A percentile compares a stretch with the other conserved stretches of the same genome.
These are phyloP conservation scores for Scaptomyza polygonia DNA, from an alignment of 2,888 invertebrate species.

Conservation along the genomic window DNA sequence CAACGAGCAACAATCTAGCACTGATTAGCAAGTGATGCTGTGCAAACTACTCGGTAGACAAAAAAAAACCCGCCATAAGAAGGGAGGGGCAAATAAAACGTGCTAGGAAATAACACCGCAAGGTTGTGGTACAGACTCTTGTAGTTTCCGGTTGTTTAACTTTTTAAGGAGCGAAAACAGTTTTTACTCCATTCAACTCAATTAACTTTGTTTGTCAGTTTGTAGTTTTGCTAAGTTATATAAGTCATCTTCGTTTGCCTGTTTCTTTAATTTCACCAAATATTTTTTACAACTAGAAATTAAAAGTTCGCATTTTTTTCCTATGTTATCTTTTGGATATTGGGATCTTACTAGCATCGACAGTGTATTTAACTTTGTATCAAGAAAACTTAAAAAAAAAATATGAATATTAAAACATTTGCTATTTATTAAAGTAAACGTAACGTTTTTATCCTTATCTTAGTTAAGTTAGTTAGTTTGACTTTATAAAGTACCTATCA, in stretches of 20 bases:
- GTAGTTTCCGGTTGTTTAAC: neutral
- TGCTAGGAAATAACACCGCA: neutral
- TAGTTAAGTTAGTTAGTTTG: no score
- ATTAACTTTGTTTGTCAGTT: neutral
- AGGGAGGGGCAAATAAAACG: constrained; percentile 2
- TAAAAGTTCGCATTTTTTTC: neutral
- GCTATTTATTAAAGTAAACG: no score
- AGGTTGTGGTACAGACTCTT: constrained; percentile 12
- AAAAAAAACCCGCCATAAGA: neutral
- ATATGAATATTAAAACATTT: no score
- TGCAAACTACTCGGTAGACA: neutral
- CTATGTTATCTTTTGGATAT: no score
- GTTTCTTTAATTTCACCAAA: no score
- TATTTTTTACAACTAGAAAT: no score
- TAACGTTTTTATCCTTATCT: no score
- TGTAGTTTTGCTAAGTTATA: neutral
- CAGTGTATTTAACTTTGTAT: no score
- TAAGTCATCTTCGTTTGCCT: no score
- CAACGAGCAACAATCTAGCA: neutral
- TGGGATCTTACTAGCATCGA: no score
- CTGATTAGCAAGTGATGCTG: constrained; percentile 17
- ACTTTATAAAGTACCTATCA: no score
- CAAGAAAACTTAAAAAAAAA: no score
- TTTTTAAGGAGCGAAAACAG: neutral
- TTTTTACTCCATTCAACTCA: neutral